These are phyloP conservation scores for Dioctria linearis DNA, from an alignment of 2,888 invertebrate species.

Conservation along the genomic window DNA sequence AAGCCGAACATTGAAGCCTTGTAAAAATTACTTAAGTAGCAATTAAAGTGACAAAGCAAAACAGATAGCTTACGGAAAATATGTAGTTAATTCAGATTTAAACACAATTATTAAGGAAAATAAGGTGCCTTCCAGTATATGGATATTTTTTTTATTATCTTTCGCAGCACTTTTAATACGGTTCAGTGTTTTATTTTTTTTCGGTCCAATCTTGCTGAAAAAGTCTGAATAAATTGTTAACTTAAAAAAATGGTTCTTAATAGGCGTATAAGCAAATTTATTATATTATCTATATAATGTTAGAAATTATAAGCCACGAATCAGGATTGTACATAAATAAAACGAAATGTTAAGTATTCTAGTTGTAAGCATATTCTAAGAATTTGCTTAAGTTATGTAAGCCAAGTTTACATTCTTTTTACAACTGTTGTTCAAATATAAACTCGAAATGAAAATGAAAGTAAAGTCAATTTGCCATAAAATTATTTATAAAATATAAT, in stretches of 20 bases:
- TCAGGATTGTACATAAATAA: not conserved
- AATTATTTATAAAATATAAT: conserved; percentile 4
- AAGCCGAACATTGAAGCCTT: no score
- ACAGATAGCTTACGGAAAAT: no score
- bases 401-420: not conserved
- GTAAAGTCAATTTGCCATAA: not conserved
- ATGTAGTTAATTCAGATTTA: no score
- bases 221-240: not conserved
- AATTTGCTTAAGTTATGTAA: not conserved
- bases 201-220: not conserved
- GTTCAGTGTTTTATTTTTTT: not conserved
- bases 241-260: not conserved
- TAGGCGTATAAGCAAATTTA: not conserved
- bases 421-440: not conserved
- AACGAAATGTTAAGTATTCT: not conserved
- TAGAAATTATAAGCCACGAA: not conserved
- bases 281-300: not conserved
- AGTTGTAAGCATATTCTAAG: not conserved
- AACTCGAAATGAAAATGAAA: not conserved
- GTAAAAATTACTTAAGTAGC: no score
- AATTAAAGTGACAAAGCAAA: no score
- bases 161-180: not conserved
- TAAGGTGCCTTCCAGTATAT: not conserved
- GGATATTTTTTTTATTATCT: not conserved
- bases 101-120: not conserved